Conservation (phyloP, 1,140 invertebrate genomes). For the Trichomalopsis sarcophagae region DNA sequence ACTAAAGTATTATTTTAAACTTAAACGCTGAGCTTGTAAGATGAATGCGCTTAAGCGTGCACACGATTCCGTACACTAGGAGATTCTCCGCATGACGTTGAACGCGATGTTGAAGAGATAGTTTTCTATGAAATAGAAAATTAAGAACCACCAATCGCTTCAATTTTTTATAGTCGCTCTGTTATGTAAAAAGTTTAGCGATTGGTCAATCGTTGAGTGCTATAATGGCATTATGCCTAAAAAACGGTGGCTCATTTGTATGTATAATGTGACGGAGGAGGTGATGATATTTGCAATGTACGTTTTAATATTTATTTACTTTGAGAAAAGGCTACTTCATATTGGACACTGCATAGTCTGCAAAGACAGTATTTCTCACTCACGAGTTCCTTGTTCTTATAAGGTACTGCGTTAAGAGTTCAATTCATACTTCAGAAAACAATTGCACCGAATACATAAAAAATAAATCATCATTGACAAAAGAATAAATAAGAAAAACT, state of each 20-base stretch:
- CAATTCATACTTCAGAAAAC: background rate
- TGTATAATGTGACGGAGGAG: constrained; percentile 46
- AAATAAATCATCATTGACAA: background rate
- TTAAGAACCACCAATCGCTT: constrained; percentile 63
- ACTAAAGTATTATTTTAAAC: constrained; percentile 71
- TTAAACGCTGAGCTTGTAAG: constrained; percentile 58
- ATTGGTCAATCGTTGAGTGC: constrained; percentile 60
- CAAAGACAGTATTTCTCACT: constrained; percentile 47
- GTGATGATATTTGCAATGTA: constrained; percentile 50
- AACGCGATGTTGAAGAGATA: constrained; percentile 43
- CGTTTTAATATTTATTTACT: constrained; percentile 53
- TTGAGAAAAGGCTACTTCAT: constrained; percentile 44
- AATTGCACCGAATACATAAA: constrained; percentile 12
- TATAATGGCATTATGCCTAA: constrained; percentile 38
- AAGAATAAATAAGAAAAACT: constrained; percentile 20
- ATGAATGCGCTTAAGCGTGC: constrained; percentile 49
- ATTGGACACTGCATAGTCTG: constrained; percentile 50
- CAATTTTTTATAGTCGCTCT: constrained; percentile 68
- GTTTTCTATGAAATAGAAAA: constrained; percentile 53
- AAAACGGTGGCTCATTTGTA: constrained; percentile 46
- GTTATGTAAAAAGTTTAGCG: constrained; percentile 69
- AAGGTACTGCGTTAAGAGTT: constrained; percentile 37
- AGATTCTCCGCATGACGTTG: constrained; percentile 48
- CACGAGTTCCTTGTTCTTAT: constrained; percentile 43
- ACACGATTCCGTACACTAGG: constrained; percentile 50